Evolutionary conservation across 1,140 invertebrate genomes (phyloP).

Genomic region (Scaptomyza pallida): DNA sequence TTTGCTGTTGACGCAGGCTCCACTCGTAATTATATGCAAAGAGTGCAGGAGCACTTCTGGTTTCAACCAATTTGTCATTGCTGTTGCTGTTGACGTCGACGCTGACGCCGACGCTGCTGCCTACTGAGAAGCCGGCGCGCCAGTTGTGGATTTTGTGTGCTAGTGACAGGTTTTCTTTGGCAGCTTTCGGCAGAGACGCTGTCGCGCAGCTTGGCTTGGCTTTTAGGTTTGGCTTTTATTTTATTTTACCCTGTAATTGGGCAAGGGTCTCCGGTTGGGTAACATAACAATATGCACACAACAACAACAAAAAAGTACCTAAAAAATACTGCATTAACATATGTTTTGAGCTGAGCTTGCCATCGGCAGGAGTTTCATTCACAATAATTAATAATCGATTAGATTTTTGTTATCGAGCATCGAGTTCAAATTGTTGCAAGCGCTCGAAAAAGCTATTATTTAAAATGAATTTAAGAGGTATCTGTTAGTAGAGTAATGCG

Average conservation of each 20-base stretch:
- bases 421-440: too few species aligned
- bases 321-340: too few species aligned
- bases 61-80: conserved; percentile 50
- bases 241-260: conserved; percentile 27
- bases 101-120: conserved; percentile 1
- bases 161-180: conserved; percentile 71
- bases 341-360: too few species aligned
- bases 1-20: conserved; percentile 22
- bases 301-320: too few species aligned
- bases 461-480: conserved; percentile 8
- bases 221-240: conserved; percentile 41
- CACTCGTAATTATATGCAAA: conserved; percentile 50
- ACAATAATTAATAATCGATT: too few species aligned
- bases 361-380: too few species aligned
- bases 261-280: not conserved
- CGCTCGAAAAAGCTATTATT: not conserved
- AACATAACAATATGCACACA: too few species aligned
- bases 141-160: conserved; percentile 35
- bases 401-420: not conserved
- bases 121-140: conserved; percentile 21
- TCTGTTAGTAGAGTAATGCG: not conserved
- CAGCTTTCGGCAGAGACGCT: conserved; percentile 4
- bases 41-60: conserved; percentile 57
- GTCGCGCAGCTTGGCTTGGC: conserved; percentile 23
- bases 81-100: conserved; percentile 19